phyloP scores from a whole-genome alignment of 2,797 vertebrate species.

The Phrynocephalus guinanensis region DNA sequence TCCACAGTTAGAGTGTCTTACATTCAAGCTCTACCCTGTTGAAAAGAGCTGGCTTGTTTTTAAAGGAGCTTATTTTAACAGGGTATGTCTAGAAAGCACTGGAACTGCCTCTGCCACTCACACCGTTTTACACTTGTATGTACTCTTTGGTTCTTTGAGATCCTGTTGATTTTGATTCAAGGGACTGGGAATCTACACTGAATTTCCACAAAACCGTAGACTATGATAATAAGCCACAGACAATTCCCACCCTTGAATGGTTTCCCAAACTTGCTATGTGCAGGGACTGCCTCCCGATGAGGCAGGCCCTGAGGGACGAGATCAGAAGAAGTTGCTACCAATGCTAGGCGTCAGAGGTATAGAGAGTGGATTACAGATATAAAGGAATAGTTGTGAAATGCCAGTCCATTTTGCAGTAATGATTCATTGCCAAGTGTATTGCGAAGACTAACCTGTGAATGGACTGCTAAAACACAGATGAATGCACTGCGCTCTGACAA shows the following conservation, averaged over 20 bases:
- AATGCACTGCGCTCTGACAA: neutral
- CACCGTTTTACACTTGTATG: neutral
- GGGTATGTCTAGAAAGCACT: neutral
- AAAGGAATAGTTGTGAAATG: conserved; percentile 19
- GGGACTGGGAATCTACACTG: neutral
- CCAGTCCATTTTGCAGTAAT: neutral
- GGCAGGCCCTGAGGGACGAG: neutral
- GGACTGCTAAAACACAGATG: conserved; percentile 19
- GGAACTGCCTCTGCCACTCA: neutral
- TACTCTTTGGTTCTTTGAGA: neutral
- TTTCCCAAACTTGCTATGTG: neutral
- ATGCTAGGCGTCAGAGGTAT: neutral
- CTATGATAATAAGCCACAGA: neutral
- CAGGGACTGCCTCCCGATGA: neutral
- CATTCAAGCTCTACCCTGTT: neutral
- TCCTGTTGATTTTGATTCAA: neutral
- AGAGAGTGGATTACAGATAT: neutral
- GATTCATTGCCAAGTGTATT: neutral
- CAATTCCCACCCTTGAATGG: neutral
- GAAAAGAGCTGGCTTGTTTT: neutral
- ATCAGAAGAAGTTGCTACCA: neutral
- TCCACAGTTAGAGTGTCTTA: neutral
- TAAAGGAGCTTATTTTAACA: neutral
- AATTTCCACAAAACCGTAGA: neutral
- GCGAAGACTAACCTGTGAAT: neutral